Base-by-base conservation (phyloP, 2,888 invertebrate species). In the Lomographa bimaculata region DNA sequence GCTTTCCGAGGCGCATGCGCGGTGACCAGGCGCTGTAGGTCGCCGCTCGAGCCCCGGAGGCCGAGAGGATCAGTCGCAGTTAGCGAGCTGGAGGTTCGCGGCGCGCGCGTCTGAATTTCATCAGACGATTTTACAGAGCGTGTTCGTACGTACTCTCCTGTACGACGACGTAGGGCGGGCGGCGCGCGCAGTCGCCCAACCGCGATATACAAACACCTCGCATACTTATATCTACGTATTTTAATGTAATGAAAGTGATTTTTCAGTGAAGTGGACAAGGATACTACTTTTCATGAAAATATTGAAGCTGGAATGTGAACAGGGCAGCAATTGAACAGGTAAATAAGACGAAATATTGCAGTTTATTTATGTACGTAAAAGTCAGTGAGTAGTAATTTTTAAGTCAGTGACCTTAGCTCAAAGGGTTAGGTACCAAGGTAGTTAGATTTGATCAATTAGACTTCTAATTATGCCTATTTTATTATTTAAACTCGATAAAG, bases 151-250 rank as follows among this genome's bases (percentile, higher is more conserved):
- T 14, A 3, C 35, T 4, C 24, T 32, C 26, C 62, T 66, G n/a
- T n/a, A n/a, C n/a, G n/a, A n/a, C n/a, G n/a, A n/a, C 66, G 65
- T 64, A 60, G 81, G 83, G 85, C 83, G 85, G 84, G 84, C 84
- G 85, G 86, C 86, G 85, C 86, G 84, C 80, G 81, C 75, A 37
- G 35, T 42, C 57, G 56, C 47, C 60, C 20, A 6, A 5, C 32
- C 65, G 71, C 66, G 68, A 64, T 56, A 14, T 4, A 14, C 14
- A 14, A 14, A 60, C 46, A 50, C 43, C 51, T 62, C 57, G 54
- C 43, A 57, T 52, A 43, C 52, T 50, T 36, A 42, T 62, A 56
- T 57, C 53, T 66, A 71, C 68, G 72, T 62, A 19, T 19, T 16
- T 30, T 30, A 11, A 24, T 40, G 32, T 5, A 30, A 38, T 16